These are phyloP conservation scores for Leptura quadrifasciata DNA, from an alignment of 2,888 invertebrate genomes.

Conservation along the genomic window DNA sequence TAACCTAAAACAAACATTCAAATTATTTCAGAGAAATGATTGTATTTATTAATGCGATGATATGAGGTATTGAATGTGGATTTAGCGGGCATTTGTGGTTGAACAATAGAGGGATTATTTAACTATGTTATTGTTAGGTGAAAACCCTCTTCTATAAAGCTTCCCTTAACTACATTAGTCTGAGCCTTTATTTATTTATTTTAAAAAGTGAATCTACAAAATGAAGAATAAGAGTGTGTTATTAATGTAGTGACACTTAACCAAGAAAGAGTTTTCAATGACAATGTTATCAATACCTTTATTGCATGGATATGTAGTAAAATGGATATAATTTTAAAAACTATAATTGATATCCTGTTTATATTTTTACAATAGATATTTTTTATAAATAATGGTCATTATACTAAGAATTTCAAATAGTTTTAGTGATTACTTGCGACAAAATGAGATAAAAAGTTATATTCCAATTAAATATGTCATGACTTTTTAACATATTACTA, in stretches of 20 bases:
- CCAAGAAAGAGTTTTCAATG: slow-evolving; percentile 2
- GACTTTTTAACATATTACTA: no score
- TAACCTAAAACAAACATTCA: slow-evolving; percentile 73
- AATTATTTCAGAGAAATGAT: slow-evolving; percentile 72
- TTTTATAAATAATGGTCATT: no score
- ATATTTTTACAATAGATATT: no score
- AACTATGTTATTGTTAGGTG: slow-evolving; percentile 68
- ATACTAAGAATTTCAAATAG: not conserved
- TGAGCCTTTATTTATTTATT: slow-evolving; percentile 49
- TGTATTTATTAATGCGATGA: slow-evolving; percentile 71
- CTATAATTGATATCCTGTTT: no score
- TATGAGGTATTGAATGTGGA: slow-evolving; percentile 67
- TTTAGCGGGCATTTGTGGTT: slow-evolving; percentile 66
- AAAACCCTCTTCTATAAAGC: slow-evolving; percentile 52
- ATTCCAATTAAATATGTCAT: no score
- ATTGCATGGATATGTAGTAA: not conserved
- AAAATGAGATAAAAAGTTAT: no score
- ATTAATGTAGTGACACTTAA: slow-evolving; percentile 32
- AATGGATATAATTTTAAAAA: no score
- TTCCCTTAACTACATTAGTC: slow-evolving; percentile 46
- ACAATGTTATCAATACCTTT: not conserved
- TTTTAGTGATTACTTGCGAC: no score
- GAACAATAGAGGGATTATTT: slow-evolving; percentile 68
- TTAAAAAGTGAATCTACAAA: slow-evolving; percentile 47
- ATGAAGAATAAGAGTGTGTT: slow-evolving; percentile 27